phyloP scores from a whole-genome alignment of 2,113 vertebrate species.

The Austrofundulus limnaeus region DNA sequence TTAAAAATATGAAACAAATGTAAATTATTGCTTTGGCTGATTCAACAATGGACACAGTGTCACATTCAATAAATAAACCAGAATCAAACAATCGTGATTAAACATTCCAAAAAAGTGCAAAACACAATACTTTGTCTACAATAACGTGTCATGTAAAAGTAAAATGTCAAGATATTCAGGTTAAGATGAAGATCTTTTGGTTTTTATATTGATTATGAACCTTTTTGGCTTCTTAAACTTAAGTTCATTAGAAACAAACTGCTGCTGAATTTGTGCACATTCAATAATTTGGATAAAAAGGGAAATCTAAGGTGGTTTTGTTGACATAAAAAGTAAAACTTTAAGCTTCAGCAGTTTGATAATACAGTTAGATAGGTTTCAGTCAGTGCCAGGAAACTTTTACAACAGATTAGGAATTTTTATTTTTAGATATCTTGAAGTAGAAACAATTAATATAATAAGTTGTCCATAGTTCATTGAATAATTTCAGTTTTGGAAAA shows the following conservation, averaged over 20 bases:
- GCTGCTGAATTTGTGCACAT: conserved; percentile 29
- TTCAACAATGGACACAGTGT: conserved; percentile 51
- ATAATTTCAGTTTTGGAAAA: background rate
- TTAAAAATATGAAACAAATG: conserved; percentile 45
- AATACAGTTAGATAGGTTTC: conserved; percentile 18
- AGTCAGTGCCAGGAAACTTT: conserved; percentile 6
- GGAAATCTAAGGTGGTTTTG: conserved; percentile 36
- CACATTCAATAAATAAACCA: conserved; percentile 66
- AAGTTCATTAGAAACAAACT: conserved; percentile 28
- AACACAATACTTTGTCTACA: conserved; percentile 27
- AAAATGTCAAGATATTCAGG: background rate
- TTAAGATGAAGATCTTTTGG: background rate
- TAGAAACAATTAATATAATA: no score
- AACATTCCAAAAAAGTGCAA: conserved; percentile 32
- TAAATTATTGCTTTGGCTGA: conserved; percentile 73
- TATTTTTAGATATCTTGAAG: background rate
- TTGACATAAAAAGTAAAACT: conserved; percentile 19
- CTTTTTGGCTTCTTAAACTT: conserved; percentile 5
- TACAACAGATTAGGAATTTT: background rate
- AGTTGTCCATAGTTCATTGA: background rate
- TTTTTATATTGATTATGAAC: conserved; percentile 6
- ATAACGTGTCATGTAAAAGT: background rate
- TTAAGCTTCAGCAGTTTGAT: conserved; percentile 35
- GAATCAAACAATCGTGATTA: conserved; percentile 56
- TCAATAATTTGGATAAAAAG: conserved; percentile 55